A percentile compares a stretch with the other conserved stretches of the same genome.
Conservation (phyloP, 2,797 vertebrate genomes). For the Enteromius trimaculatus region DNA sequence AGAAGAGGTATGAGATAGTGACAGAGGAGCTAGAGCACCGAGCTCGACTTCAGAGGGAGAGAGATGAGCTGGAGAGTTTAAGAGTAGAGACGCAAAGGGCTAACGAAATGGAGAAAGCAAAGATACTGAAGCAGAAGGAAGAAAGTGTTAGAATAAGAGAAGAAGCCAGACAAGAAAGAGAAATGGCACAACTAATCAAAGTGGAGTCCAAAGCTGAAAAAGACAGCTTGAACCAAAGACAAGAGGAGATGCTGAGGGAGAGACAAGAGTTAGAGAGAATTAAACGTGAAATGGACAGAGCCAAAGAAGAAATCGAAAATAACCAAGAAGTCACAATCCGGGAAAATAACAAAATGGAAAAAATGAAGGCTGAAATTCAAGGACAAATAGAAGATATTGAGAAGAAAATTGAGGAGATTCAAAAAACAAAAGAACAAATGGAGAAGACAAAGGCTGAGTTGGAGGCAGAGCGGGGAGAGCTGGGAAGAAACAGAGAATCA, state of each 20-base stretch:
- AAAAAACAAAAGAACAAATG: conserved; percentile 48
- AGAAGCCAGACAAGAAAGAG: conserved; percentile 45
- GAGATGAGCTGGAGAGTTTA: conserved; percentile 53
- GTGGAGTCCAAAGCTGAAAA: conserved; percentile 45
- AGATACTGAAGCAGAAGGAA: conserved; percentile 39
- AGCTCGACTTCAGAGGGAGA: conserved; percentile 51
- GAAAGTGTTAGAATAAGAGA: conserved; percentile 41
- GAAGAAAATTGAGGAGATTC: conserved; percentile 45
- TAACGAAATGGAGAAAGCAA: conserved; percentile 44
- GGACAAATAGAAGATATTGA: conserved; percentile 51
- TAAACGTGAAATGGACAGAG: conserved; percentile 29
- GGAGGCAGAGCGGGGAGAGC: conserved; percentile 42
- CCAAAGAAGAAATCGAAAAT: conserved; percentile 49
- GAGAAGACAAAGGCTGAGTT: conserved; percentile 43
- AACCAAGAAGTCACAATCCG: conserved; percentile 38
- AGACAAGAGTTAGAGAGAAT: conserved; percentile 49
- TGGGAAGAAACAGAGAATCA: conserved; percentile 47
- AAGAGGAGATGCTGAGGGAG: conserved; percentile 48
- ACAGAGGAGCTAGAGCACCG: conserved; percentile 54
- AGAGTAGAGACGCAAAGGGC: conserved; percentile 47
- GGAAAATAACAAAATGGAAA: conserved; percentile 55
- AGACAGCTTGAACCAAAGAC: conserved; percentile 34
- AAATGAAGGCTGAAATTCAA: conserved; percentile 57
- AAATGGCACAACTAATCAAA: conserved; percentile 33
- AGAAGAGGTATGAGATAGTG: conserved; percentile 52